A percentile compares a stretch with the other conserved stretches of the same genome.
Conservation (phyloP, 2,888 invertebrate genomes). For the Morpho deidamia region DNA sequence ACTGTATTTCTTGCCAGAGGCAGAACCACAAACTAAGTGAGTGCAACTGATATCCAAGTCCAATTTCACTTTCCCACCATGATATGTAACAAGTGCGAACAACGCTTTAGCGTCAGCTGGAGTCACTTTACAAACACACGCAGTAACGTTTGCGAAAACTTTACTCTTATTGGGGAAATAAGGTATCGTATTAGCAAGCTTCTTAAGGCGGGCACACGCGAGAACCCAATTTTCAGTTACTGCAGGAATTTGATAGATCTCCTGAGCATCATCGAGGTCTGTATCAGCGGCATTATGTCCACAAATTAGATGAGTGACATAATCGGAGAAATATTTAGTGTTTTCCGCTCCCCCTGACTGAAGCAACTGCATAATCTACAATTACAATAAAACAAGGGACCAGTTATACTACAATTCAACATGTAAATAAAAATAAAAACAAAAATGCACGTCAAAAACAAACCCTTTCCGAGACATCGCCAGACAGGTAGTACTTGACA, state of each 20-base stretch:
- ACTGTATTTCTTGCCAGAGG: slow-evolving; percentile 86
- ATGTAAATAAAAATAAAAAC: slow-evolving; percentile 46
- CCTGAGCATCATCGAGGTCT: slow-evolving; percentile 93
- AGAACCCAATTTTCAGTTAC: slow-evolving; percentile 93
- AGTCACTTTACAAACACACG: slow-evolving; percentile 87
- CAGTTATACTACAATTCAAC: slow-evolving; percentile 38
- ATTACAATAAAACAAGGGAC: slow-evolving; percentile 44
- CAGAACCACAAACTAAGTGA: slow-evolving; percentile 88
- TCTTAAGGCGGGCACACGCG: slow-evolving; percentile 80
- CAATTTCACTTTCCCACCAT: slow-evolving; percentile 90
- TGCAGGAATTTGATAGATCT: slow-evolving; percentile 95
- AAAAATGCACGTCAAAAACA: slow-evolving; percentile 49
- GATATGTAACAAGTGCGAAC: slow-evolving; percentile 90
- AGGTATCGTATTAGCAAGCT: slow-evolving; percentile 83
- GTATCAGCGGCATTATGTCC: slow-evolving; percentile 90
- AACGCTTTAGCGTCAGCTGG: slow-evolving; percentile 85
- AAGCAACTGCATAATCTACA: slow-evolving; percentile 86
- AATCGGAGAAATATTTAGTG: slow-evolving; percentile 92
- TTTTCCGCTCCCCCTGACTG: slow-evolving; percentile 93
- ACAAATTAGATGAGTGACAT: slow-evolving; percentile 95
- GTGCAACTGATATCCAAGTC: slow-evolving; percentile 86
- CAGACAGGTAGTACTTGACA: slow-evolving; percentile 90
- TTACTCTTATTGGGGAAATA: slow-evolving; percentile 83
- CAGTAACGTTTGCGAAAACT: slow-evolving; percentile 86
- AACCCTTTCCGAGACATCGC: slow-evolving; percentile 87